These are phyloP conservation scores for Xiphorhynchus elegans DNA, from an alignment of 2,113 vertebrate genomes.

Conservation along the genomic window DNA sequence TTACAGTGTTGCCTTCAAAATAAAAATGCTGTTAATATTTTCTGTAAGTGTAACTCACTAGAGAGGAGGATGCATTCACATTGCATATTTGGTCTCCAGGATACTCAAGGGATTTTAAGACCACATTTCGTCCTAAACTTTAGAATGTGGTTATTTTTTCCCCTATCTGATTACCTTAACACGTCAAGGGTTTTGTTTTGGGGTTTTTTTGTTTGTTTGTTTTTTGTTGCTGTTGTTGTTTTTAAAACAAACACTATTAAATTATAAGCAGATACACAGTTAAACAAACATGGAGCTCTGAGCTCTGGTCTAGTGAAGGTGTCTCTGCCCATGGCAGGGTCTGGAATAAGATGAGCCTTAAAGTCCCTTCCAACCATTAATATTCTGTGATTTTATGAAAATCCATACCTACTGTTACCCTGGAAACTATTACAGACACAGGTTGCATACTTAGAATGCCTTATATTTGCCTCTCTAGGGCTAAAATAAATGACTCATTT, in stretches of 20 bases:
- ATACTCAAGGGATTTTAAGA: background rate
- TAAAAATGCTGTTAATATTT: background rate
- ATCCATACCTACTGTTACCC: conserved; percentile 1
- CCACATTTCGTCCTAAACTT: background rate
- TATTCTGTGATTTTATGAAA: background rate
- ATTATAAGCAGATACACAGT: background rate
- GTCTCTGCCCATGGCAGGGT: background rate
- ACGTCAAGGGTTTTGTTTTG: background rate
- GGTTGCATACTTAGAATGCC: background rate
- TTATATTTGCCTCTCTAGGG: background rate
- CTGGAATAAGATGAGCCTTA: background rate
- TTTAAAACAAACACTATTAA: background rate
- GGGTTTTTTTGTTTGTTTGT: no score
- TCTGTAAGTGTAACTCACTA: background rate
- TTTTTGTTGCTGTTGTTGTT: background rate
- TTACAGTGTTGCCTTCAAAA: background rate
- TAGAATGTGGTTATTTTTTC: background rate
- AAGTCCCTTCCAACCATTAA: background rate
- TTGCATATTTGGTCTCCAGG: background rate
- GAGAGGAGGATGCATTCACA: background rate
- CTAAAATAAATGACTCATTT: background rate
- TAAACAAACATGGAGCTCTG: background rate
- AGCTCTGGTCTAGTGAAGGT: background rate
- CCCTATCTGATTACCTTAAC: background rate
- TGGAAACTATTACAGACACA: background rate